A percentile compares a stretch with the other conserved stretches of the same genome.
These are phyloP conservation scores for Caenorhabditis drosophilae DNA, from an alignment of 2,888 invertebrate species.

Conservation along the genomic window DNA sequence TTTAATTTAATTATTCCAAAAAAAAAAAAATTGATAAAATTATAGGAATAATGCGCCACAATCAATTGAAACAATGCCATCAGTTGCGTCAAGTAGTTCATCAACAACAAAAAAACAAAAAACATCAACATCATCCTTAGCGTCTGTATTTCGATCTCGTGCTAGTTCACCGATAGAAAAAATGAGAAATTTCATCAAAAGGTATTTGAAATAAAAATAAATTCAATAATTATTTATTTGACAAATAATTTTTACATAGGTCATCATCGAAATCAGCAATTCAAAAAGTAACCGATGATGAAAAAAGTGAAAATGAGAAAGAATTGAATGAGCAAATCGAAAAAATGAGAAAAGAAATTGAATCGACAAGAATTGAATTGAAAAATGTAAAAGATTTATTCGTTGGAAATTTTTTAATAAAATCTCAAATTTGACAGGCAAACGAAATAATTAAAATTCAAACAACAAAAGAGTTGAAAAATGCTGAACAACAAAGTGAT, in stretches of 20 bases:
- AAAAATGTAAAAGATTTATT: neutral
- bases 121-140: constrained; percentile 22
- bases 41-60: constrained; percentile 13
- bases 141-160: constrained; percentile 23
- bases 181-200: constrained; percentile 19
- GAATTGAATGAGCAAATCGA: constrained; percentile 3
- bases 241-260: neutral
- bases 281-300: neutral
- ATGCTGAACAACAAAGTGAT: constrained; percentile 8
- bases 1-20: no score
- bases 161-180: constrained; percentile 32
- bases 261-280: constrained; percentile 2
- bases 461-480: constrained; percentile 1
- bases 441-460: neutral
- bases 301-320: neutral
- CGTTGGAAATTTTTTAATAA: neutral
- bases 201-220: constrained; percentile 5
- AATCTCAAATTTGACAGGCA: neutral
- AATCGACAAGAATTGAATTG: neutral
- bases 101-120: constrained; percentile 13
- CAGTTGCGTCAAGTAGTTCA: neutral
- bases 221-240: neutral
- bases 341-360: neutral
- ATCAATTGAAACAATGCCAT: neutral
- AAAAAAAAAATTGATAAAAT: no score